These are phyloP conservation scores for Lepilemur ruficaudatus DNA, from an alignment of 2,797 vertebrate species.

Conservation along the genomic window DNA sequence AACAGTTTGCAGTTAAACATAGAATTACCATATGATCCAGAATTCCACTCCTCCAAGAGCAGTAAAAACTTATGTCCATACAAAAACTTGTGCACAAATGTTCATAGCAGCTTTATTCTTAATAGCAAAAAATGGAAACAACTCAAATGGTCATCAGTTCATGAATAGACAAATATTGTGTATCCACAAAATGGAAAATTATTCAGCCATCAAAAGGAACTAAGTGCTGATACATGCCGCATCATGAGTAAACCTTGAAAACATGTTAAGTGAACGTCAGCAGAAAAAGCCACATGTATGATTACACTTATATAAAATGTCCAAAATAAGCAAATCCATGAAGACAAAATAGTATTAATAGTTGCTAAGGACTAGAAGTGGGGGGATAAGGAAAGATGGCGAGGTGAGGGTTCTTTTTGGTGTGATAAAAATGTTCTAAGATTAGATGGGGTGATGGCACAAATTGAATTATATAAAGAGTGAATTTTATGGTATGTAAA, in stretches of 20 bases:
- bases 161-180: not conserved
- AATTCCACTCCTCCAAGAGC: not conserved
- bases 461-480: not conserved
- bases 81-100: not conserved
- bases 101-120: not conserved
- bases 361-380: not conserved
- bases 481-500: conserved; percentile 18
- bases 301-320: not conserved
- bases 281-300: not conserved
- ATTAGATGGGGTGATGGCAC: not conserved
- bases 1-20: not conserved
- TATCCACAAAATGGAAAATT: not conserved
- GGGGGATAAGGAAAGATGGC: not conserved
- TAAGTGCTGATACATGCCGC: not conserved
- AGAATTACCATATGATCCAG: not conserved
- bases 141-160: not conserved
- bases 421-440: not conserved
- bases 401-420: not conserved
- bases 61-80: not conserved
- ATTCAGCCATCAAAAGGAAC: not conserved
- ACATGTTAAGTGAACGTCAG: not conserved
- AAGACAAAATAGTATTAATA: not conserved
- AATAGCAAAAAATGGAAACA: not conserved
- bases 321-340: not conserved
- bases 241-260: not conserved